Percentiles rank a stretch among this genome's conserved stretches.
Conservation (phyloP, 2,797 vertebrate species). For the Acrossocheilus wenchowensis region DNA sequence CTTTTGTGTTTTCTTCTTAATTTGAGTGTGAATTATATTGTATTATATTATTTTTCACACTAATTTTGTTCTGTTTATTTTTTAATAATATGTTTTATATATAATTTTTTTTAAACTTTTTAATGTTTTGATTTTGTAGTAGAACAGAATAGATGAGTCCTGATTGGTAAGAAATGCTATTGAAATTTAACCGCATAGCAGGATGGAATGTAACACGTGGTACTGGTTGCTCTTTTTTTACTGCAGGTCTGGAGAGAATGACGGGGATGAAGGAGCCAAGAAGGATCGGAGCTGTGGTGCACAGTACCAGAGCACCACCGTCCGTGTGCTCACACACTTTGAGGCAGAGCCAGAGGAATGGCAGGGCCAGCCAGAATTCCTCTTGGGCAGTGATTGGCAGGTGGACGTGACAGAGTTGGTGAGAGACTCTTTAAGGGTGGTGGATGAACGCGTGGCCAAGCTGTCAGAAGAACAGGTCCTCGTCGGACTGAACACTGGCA, state of each 20-base stretch:
- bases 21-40: background rate
- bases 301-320: slow-evolving; percentile 87
- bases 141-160: background rate
- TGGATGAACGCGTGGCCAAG: slow-evolving; percentile 81
- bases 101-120: background rate
- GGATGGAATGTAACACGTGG: background rate
- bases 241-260: slow-evolving; percentile 67
- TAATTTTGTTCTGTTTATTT: background rate
- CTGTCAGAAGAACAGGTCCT: slow-evolving; percentile 83
- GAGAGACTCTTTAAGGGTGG: slow-evolving; percentile 84
- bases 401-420: slow-evolving; percentile 91
- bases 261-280: slow-evolving; percentile 75
- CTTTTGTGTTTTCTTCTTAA: background rate
- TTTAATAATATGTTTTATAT: background rate
- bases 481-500: slow-evolving; percentile 83
- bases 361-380: slow-evolving; percentile 79
- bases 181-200: background rate
- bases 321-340: slow-evolving; percentile 91
- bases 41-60: background rate
- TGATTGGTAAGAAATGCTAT: background rate
- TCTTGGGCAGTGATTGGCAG: slow-evolving; percentile 90
- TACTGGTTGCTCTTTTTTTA: background rate
- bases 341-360: slow-evolving; percentile 82
- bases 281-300: slow-evolving; percentile 81
- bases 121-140: background rate